These are phyloP conservation scores for Euthynnus affinis DNA, from an alignment of 2,797 vertebrate genomes.

Conservation along the genomic window DNA sequence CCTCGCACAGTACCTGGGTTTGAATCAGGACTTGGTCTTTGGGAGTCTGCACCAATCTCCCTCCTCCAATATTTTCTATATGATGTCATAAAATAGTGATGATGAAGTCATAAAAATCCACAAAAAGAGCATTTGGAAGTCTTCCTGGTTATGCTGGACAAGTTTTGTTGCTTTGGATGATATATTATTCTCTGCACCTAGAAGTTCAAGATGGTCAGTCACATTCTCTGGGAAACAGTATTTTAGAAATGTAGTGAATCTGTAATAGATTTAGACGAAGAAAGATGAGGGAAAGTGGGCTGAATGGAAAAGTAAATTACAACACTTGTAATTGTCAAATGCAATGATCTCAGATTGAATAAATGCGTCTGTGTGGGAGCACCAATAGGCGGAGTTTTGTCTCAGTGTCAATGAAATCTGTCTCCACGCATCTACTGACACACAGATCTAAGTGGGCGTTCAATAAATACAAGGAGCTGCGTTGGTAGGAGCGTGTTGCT, in stretches of 20 bases:
- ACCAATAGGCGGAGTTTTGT: neutral
- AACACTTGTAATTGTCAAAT: neutral
- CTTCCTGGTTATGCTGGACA: neutral
- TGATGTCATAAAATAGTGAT: neutral
- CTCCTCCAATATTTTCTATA: neutral
- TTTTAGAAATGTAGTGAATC: neutral
- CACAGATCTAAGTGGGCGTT: too few relatives aligned
- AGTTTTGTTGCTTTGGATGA: conserved; percentile 17
- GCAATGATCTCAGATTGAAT: neutral
- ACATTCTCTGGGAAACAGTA: neutral
- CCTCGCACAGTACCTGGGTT: neutral
- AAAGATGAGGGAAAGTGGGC: neutral
- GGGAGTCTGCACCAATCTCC: neutral
- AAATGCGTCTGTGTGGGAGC: neutral
- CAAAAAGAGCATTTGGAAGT: neutral
- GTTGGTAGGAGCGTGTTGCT: too few relatives aligned
- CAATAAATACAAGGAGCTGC: too few relatives aligned
- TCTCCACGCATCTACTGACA: too few relatives aligned
- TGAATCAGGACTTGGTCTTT: neutral
- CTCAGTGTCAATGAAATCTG: neutral
- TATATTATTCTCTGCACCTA: conserved; percentile 2
- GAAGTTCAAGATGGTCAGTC: conserved; percentile 8
- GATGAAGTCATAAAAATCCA: neutral
- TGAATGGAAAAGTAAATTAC: neutral
- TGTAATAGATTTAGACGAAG: neutral